Evolutionary conservation across 2,888 invertebrate species (phyloP), one percentile per base, ranked within the genome.

Genomic region (Drepana falcataria): DNA sequence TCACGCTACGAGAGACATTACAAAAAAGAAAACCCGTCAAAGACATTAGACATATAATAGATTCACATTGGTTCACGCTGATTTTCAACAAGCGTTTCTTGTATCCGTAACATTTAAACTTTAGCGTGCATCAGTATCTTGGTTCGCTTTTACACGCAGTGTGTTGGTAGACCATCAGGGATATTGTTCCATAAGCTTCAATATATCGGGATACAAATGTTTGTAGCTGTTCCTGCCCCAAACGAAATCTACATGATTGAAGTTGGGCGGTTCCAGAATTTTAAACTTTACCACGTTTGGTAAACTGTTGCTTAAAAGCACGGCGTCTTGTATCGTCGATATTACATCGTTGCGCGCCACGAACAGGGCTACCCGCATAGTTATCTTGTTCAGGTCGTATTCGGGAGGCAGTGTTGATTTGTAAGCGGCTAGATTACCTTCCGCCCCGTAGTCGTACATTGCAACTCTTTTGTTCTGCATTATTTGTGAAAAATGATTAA

Each of bases 231-330:
- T 58, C 34, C 49, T 56, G 0, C 71, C 80, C 78, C 77, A 83
- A n/a, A 77, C 48, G 35, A 71, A 71, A 47, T 81, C 82, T 2
- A 78, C 53, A 48, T 83, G 83, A 49, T 68, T 75, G 60, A 71
- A 81, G 2, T 48, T 34, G 0, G 48, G 44, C 2, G 58, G 54
- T 2, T 64, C 47, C 51, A 75, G 57, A 2, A 69, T 57, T 21
- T 51, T 58, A 53, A 66, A 69, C 0, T 62, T 59, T 2, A 59
- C 58, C 0, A 80, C 71, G 21, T 79, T 79, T 0, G 77, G 75
- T 4, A 83, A 56, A 2, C 59, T 52, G 0, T 57, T 52, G 4
- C 57, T 63, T 2, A 83, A 54, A 0, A 56, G 52, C 0, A 59
- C 53, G 0, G 75, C 77, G 48, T 84, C 79, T 35, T 61, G 54